Percentiles rank a stretch among this genome's conserved stretches.
These are phyloP conservation scores for Raphicerus campestris DNA, from an alignment of 2,113 vertebrate species.

Conservation along the genomic window DNA sequence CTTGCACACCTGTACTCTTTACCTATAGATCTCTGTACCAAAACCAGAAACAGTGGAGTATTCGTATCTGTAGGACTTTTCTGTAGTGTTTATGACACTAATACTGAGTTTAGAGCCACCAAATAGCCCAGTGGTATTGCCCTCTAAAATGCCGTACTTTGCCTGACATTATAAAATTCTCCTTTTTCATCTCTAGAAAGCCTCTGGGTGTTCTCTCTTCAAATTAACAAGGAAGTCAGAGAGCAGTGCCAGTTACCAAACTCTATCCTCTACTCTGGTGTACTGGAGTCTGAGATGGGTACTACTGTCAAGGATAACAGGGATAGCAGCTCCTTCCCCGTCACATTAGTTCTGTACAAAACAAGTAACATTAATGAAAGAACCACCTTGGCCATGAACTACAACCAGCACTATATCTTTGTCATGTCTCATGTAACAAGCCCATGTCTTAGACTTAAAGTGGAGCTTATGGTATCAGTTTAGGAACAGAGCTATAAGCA, in stretches of 20 bases:
- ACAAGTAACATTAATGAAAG: not conserved
- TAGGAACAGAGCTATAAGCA: not conserved
- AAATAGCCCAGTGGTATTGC: not conserved
- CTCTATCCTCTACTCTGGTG: not conserved
- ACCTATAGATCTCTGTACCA: not conserved
- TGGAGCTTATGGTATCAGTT: not conserved
- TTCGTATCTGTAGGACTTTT: not conserved
- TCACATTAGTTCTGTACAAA: not conserved
- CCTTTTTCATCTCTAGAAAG: slow-evolving; percentile 11
- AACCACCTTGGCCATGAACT: not conserved
- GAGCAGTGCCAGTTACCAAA: not conserved
- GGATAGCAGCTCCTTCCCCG: not conserved
- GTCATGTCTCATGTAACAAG: not conserved
- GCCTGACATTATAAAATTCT: not conserved
- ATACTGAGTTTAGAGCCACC: not conserved
- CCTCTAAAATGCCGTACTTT: not conserved
- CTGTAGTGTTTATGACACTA: not conserved
- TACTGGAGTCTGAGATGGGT: not conserved
- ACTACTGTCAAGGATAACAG: not conserved
- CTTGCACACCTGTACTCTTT: not conserved
- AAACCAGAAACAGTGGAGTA: not conserved
- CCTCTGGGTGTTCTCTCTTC: not conserved
- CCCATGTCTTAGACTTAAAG: not conserved
- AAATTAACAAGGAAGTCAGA: not conserved
- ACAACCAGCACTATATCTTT: not conserved